phyloP scores from a whole-genome alignment of 2,888 invertebrate genomes.

The Drosophila yooni region DNA sequence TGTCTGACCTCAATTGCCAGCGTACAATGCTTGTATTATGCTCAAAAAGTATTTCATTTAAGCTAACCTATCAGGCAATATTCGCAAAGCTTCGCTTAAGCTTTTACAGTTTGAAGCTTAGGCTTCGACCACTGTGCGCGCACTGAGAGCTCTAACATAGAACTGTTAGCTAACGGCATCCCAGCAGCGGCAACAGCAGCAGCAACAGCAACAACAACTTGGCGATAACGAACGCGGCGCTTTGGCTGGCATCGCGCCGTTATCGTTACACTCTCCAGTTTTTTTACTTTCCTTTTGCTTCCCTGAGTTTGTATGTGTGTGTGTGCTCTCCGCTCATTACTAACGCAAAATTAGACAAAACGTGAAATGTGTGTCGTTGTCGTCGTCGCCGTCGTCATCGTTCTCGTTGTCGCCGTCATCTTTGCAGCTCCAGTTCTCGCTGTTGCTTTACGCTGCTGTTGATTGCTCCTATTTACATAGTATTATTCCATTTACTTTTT shows the following conservation, averaged over 20 bases:
- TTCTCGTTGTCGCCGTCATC: constrained; percentile 19
- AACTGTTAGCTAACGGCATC: constrained; percentile 24
- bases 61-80: background rate
- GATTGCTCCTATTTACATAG: constrained; percentile 39
- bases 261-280: constrained; percentile 37
- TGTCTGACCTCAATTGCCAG: background rate
- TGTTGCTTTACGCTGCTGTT: constrained; percentile 52
- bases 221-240: constrained; percentile 53
- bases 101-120: background rate
- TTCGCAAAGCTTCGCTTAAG: background rate
- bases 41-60: background rate
- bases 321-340: constrained; percentile 48
- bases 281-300: constrained; percentile 9
- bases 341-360: constrained; percentile 64
- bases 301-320: constrained; percentile 9
- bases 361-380: constrained; percentile 54
- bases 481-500: background rate
- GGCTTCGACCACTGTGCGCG: constrained; percentile 27
- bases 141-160: constrained; percentile 25
- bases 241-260: constrained; percentile 40
- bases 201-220: constrained; percentile 19
- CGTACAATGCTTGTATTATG: background rate
- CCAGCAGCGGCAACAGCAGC: constrained; percentile 6
- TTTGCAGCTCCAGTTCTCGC: constrained; percentile 36
- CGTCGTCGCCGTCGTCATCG: constrained; percentile 15